Percentiles rank a stretch among this genome's conserved stretches.
Evolutionary conservation across 1,140 invertebrate genomes (phyloP).

Genomic region (Drosophila bocqueti): DNA sequence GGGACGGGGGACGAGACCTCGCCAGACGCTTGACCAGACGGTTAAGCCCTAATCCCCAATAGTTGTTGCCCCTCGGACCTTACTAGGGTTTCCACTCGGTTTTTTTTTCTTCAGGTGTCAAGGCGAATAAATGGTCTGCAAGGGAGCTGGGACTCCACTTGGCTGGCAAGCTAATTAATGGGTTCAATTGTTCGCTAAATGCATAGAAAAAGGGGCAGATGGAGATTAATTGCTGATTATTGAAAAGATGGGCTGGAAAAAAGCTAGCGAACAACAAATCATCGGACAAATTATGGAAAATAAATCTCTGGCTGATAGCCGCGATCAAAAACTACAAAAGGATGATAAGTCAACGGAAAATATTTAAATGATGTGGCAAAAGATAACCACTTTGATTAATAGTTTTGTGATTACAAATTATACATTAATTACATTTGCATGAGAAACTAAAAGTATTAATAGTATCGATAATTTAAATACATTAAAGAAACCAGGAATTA

Average conservation of each 20-base stretch:
- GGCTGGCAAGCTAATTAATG: constrained; percentile 59
- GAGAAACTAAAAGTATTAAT: not conserved
- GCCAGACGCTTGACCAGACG: constrained; percentile 73
- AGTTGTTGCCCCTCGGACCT: constrained; percentile 56
- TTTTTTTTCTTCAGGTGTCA: constrained; percentile 49
- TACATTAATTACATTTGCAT: not conserved
- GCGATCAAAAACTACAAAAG: not conserved
- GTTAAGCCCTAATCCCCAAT: constrained; percentile 76
- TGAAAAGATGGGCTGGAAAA: not conserved
- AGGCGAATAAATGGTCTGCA: constrained; percentile 61
- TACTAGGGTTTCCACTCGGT: constrained; percentile 58
- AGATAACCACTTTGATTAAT: not conserved
- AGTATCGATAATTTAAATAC: not conserved
- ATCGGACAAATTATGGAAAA: constrained; percentile 5
- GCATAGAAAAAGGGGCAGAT: constrained; percentile 16
- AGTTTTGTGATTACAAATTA: constrained; percentile 2
- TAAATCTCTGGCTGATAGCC: not conserved
- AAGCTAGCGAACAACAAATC: constrained; percentile 12
- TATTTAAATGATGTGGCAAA: constrained; percentile 1
- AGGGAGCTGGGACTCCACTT: constrained; percentile 33
- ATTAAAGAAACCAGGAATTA: not conserved
- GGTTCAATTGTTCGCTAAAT: constrained; percentile 45
- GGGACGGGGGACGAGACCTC: constrained; percentile 4
- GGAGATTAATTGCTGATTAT: constrained; percentile 24
- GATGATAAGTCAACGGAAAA: not conserved